Percentiles rank a stretch among this genome's conserved stretches.
Evolutionary conservation across 2,888 invertebrate species (phyloP).

Genomic region (Bhutanitis thaidina): DNA sequence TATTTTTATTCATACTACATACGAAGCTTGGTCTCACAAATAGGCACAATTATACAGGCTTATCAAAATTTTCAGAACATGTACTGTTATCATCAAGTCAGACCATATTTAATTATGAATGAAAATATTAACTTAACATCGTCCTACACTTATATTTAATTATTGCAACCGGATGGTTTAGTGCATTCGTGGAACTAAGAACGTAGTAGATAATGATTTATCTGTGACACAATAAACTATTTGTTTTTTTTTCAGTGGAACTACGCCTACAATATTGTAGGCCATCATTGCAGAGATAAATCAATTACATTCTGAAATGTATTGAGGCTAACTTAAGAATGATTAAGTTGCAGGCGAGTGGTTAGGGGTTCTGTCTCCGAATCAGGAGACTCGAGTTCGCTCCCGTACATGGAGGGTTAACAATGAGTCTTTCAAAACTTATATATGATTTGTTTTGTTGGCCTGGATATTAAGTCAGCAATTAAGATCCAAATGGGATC

Average conservation of each 20-base stretch:
- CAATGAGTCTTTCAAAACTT: too few species aligned
- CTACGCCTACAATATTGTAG: background rate
- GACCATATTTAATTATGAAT: constrained; percentile 22
- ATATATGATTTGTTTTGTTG: too few species aligned
- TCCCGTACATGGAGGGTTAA: too few species aligned
- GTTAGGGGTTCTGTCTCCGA: too few species aligned
- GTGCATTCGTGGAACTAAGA: constrained; percentile 31
- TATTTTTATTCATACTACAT: background rate
- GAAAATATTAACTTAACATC: constrained; percentile 19
- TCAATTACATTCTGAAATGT: too few species aligned
- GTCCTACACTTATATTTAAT: constrained; percentile 20
- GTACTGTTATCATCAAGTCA: constrained; percentile 3
- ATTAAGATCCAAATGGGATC: too few species aligned
- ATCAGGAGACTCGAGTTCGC: too few species aligned
- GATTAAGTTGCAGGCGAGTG: too few species aligned
- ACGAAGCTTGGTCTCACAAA: background rate
- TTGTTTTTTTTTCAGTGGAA: constrained; percentile 23
- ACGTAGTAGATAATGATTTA: constrained; percentile 30
- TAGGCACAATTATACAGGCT: background rate
- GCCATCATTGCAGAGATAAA: background rate
- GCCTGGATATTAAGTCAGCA: too few species aligned
- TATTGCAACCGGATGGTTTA: constrained; percentile 18
- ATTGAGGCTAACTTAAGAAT: too few species aligned
- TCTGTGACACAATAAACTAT: constrained; percentile 29
- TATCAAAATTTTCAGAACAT: background rate